Evolutionary conservation across 2,113 vertebrate genomes (phyloP).

Genomic region (Ictidomys tridecemlineatus): DNA sequence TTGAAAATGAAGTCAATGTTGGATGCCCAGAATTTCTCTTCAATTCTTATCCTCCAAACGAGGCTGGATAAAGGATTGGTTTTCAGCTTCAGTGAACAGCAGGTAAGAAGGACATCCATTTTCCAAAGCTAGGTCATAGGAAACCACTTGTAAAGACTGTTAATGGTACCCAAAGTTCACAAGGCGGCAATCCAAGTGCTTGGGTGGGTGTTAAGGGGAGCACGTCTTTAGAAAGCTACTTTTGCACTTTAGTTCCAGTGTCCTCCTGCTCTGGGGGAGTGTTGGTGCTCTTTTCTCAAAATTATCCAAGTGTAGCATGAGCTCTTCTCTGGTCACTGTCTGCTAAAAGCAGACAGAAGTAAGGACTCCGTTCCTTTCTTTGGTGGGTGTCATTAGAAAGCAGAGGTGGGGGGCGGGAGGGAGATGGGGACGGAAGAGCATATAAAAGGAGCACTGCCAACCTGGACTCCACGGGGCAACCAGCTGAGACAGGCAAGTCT

Average conservation of each 20-base stretch:
- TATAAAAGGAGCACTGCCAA: no score
- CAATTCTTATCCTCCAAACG: not conserved
- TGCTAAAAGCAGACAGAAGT: not conserved
- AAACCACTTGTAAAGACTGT: no score
- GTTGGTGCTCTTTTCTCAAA: not conserved
- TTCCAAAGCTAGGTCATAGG: not conserved
- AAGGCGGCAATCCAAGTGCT: not conserved
- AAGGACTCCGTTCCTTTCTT: no score
- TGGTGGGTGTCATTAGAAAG: no score
- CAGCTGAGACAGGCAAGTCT: no score
- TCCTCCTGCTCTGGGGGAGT: no score
- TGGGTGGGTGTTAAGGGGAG: no score
- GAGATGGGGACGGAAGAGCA: not conserved
- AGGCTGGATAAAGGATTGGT: not conserved
- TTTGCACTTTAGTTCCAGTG: rapidly evolving
- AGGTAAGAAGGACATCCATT: not conserved
- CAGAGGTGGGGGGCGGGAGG: no score
- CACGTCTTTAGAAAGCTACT: not conserved
- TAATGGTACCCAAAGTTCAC: no score
- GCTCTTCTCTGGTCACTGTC: rapidly evolving
- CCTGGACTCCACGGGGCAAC: rapidly evolving
- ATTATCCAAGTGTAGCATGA: rapidly evolving
- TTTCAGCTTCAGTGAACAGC: not conserved
- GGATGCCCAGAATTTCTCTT: not conserved
- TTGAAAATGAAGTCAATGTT: no score